phyloP scores from a whole-genome alignment of 2,113 vertebrate genomes.

The Melanostigma gelatinosum region DNA sequence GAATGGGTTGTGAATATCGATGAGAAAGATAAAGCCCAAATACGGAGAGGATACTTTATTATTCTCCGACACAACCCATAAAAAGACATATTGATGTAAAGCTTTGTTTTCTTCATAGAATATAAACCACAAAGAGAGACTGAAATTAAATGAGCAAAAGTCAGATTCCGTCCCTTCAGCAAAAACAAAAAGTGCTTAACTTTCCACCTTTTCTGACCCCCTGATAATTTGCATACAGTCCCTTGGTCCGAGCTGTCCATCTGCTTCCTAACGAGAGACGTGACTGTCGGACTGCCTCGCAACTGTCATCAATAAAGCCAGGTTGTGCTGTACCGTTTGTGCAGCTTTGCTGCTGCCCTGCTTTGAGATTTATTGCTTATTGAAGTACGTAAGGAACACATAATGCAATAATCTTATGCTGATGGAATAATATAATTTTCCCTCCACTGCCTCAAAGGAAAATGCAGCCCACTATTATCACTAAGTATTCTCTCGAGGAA shows the following conservation, averaged over 20 bases:
- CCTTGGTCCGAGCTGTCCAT: slow-evolving; percentile 14
- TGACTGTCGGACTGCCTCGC: slow-evolving; percentile 43
- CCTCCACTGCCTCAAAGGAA: slow-evolving; percentile 68
- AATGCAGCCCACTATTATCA: slow-evolving; percentile 71
- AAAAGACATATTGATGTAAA: not conserved
- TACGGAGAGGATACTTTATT: not conserved
- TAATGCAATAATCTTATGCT: slow-evolving; percentile 76
- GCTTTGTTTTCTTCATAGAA: not conserved
- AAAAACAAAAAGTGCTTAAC: not conserved
- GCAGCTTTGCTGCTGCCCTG: slow-evolving; percentile 49
- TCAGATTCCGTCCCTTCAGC: not conserved
- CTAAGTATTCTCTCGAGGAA: slow-evolving; percentile 72
- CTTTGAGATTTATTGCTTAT: slow-evolving; percentile 69
- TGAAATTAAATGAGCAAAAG: not conserved
- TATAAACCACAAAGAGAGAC: not conserved
- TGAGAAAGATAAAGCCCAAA: not conserved
- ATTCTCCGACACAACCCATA: not conserved
- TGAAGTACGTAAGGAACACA: slow-evolving; percentile 72
- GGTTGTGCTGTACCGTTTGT: slow-evolving; percentile 49
- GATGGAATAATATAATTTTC: slow-evolving; percentile 78
- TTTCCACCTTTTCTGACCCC: slow-evolving; percentile 24
- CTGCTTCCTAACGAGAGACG: slow-evolving; percentile 27
- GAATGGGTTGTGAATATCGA: not conserved
- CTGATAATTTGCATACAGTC: not conserved
- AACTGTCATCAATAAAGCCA: slow-evolving; percentile 61